Evolutionary conservation across 2,113 vertebrate genomes (phyloP), one percentile per base, ranked within the genome.

Genomic region (Uria aalge): DNA sequence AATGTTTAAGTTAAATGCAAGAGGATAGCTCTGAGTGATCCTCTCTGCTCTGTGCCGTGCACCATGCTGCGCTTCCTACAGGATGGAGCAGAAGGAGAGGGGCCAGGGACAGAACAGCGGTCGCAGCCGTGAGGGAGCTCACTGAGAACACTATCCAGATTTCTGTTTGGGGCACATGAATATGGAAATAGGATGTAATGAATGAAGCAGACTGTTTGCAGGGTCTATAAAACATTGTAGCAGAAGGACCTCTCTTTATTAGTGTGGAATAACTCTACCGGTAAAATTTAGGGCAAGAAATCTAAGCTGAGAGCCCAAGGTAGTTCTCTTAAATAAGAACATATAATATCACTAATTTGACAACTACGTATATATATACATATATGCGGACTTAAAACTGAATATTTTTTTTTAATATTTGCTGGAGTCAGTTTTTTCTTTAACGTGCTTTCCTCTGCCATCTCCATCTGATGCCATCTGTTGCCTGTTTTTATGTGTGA

Each of bases 401-500:
- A 63, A 15, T 59, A 40, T 75, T 23, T 64, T 62, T 63, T 32
- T 56, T 26, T 57, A 41, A 45, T 64, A 81, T 90, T 86, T 80
- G 55, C 55, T 81, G 53, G 60, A 71, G 40, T 79, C 32, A 60
- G 19, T 73, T 80, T 71, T 90, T 96, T 95, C 55, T 91, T 78
- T 90, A 76, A 87, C 52, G 41, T 47, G 15, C 55, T 74, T 94
- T 89, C 47, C 60, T 88, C 63, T 64, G 45, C 67, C 6, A 22
- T 66, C 53, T 53, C 86, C 30, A 66, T 84, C 76, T 88, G 63
- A 60, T 89, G 80, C 74, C 87, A 92, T 94, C 91, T 94, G 72
- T 68, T 96, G 77, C 71, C 60, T 87, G 27, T 20, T 95, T 94
- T 89, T 52, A 30, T 40, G 32, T 12, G 11, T 40, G 52, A 94